phyloP scores from a whole-genome alignment of 1,140 invertebrate species.

The Rhynchophorus ferrugineus region DNA sequence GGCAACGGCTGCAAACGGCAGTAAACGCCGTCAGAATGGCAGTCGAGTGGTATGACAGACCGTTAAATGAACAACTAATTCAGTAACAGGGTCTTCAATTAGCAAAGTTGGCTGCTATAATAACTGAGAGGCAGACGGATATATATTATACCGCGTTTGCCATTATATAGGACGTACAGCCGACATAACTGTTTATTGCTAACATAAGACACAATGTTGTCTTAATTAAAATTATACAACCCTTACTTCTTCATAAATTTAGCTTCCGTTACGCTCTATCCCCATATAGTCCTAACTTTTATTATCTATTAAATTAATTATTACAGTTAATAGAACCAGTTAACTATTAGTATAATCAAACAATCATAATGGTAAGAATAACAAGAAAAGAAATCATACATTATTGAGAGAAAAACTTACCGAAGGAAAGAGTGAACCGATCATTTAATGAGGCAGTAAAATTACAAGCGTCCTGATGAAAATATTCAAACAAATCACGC shows the following conservation, averaged over 20 bases:
- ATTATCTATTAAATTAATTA: too few species aligned
- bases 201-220: conserved; percentile 22
- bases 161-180: conserved; percentile 24
- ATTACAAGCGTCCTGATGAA: too few species aligned
- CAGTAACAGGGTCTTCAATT: conserved; percentile 35
- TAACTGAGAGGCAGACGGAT: conserved; percentile 19
- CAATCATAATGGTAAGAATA: too few species aligned
- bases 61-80: conserved; percentile 36
- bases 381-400: too few species aligned
- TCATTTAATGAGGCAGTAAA: too few species aligned
- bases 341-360: too few species aligned
- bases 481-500: too few species aligned
- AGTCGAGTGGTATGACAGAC: conserved; percentile 31
- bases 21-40: conserved; percentile 26
- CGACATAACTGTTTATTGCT: conserved; percentile 25
- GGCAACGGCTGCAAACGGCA: conserved; percentile 21
- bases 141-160: conserved; percentile 20
- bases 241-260: conserved; percentile 4
- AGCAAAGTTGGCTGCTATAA: conserved; percentile 34
- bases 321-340: too few species aligned
- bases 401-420: too few species aligned
- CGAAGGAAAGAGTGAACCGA: too few species aligned
- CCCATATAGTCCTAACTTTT: not conserved
- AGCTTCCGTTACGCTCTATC: not conserved
- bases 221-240: conserved; percentile 27